A percentile compares a stretch with the other conserved stretches of the same genome.
Conservation (phyloP, 2,797 vertebrate species). For the Clarias platycephalus region DNA sequence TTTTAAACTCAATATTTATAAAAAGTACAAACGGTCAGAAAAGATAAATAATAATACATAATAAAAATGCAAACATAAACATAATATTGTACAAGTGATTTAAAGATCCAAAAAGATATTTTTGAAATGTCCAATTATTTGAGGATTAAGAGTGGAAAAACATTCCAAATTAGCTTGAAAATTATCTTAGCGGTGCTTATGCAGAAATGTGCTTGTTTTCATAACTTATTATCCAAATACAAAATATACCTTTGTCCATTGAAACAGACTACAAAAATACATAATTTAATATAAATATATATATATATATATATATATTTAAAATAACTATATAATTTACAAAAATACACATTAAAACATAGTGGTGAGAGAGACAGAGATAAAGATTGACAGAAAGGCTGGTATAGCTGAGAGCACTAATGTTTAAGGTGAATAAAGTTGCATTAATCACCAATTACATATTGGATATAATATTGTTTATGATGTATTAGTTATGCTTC, state of each 20-base stretch:
- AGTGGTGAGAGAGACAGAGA: neutral
- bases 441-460: slow-evolving; percentile 11
- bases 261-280: slow-evolving; percentile 51
- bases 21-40: slow-evolving; percentile 3
- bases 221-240: slow-evolving; percentile 37
- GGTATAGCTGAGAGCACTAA: slow-evolving; percentile 1
- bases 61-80: slow-evolving; percentile 22
- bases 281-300: slow-evolving; percentile 92
- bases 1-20: neutral
- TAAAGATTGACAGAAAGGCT: neutral
- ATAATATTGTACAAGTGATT: slow-evolving; percentile 13
- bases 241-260: slow-evolving; percentile 38
- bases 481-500: neutral
- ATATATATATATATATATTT: slow-evolving; percentile 67
- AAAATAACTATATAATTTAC: slow-evolving; percentile 84
- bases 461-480: neutral
- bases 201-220: slow-evolving; percentile 23
- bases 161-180: neutral
- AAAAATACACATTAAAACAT: slow-evolving; percentile 64
- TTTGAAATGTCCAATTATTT: slow-evolving; percentile 11
- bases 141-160: neutral
- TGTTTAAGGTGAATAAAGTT: neutral
- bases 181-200: neutral
- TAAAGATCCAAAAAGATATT: neutral
- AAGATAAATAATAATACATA: slow-evolving; percentile 30